Evolutionary conservation across 1,140 invertebrate species (phyloP).

Genomic region (Mizuhopecten yessoensis): DNA sequence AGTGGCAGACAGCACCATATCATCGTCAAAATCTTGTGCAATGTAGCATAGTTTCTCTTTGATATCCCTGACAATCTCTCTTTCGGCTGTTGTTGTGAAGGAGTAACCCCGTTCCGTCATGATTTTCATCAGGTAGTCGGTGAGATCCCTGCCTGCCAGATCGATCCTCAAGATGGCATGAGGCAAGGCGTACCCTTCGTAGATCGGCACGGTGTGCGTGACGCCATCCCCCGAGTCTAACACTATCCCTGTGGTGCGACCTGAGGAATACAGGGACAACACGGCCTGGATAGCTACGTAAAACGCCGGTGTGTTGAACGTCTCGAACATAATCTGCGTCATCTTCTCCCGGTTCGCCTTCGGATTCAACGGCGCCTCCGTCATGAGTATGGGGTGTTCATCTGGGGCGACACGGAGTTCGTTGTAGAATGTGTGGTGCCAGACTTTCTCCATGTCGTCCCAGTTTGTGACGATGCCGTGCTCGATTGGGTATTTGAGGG

Average conservation of each 20-base stretch:
- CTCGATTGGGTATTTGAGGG: slow-evolving; percentile 84
- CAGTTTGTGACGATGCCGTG: slow-evolving; percentile 85
- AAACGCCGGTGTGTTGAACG: slow-evolving; percentile 96
- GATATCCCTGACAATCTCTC: slow-evolving; percentile 92
- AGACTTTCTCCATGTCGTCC: slow-evolving; percentile 94
- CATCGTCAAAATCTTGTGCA: slow-evolving; percentile 88
- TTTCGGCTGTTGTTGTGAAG: slow-evolving; percentile 92
- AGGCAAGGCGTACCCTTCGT: slow-evolving; percentile 92
- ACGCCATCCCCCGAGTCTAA: slow-evolving; percentile 96
- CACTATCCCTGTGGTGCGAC: slow-evolving; percentile 96
- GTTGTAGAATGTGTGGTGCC: slow-evolving; percentile 89
- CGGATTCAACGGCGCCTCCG: slow-evolving; percentile 79
- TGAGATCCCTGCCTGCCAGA: slow-evolving; percentile 94
- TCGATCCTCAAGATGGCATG: slow-evolving; percentile 97
- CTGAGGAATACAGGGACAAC: slow-evolving; percentile 95
- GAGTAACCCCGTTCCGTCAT: slow-evolving; percentile 91
- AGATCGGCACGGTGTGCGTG: slow-evolving; percentile 94
- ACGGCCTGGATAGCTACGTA: slow-evolving; percentile 97
- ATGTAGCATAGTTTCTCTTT: slow-evolving; percentile 94
- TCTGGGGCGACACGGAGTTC: slow-evolving; percentile 96
- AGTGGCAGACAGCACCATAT: slow-evolving; percentile 56
- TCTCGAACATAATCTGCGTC: slow-evolving; percentile 82
- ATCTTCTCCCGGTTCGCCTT: slow-evolving; percentile 83
- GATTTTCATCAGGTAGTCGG: slow-evolving; percentile 97
- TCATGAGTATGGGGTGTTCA: slow-evolving; percentile 93